phyloP scores from a whole-genome alignment of 2,888 invertebrate species.

The Rugalucina vietnamica region DNA sequence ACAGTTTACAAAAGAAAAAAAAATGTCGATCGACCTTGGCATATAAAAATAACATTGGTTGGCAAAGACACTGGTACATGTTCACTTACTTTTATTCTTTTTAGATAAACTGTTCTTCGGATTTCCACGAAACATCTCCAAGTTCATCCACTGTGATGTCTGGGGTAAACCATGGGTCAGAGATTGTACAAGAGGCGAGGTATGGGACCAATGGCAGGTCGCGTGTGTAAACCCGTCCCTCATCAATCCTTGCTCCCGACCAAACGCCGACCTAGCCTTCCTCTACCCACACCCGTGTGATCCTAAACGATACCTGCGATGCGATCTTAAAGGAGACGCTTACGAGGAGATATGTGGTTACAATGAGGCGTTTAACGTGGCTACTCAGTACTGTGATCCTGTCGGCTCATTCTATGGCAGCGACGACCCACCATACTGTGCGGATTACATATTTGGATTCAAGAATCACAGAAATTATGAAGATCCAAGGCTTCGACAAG shows the following conservation, averaged over 20 bases:
- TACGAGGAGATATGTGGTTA: constrained; percentile 22
- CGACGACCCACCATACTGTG: constrained; percentile 33
- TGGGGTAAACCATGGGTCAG: constrained; percentile 62
- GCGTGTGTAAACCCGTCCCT: constrained; percentile 50
- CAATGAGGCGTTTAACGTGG: constrained; percentile 27
- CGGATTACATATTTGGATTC: constrained; percentile 43
- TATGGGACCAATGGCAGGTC: constrained; percentile 52
- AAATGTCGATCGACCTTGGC: too few species aligned
- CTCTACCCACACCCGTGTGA: constrained; percentile 55
- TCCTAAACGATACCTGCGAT: constrained; percentile 40
- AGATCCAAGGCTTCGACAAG: not conserved
- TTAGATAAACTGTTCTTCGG: constrained; percentile 58
- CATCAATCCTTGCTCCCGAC: constrained; percentile 48
- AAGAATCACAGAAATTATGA: not conserved
- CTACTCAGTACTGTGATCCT: constrained; percentile 30
- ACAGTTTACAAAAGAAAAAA: too few species aligned
- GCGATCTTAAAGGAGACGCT: constrained; percentile 27
- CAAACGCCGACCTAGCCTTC: constrained; percentile 29
- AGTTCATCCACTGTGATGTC: constrained; percentile 60
- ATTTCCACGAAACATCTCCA: constrained; percentile 50
- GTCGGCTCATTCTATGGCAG: constrained; percentile 3
- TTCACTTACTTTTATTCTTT: constrained; percentile 13
- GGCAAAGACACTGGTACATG: too few species aligned
- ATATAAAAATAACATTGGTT: too few species aligned
- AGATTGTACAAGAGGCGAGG: constrained; percentile 52